Percentiles rank a stretch among this genome's conserved stretches.
phyloP scores from a whole-genome alignment of 2,888 invertebrate genomes.

The Lasioglossum pauxillum region DNA sequence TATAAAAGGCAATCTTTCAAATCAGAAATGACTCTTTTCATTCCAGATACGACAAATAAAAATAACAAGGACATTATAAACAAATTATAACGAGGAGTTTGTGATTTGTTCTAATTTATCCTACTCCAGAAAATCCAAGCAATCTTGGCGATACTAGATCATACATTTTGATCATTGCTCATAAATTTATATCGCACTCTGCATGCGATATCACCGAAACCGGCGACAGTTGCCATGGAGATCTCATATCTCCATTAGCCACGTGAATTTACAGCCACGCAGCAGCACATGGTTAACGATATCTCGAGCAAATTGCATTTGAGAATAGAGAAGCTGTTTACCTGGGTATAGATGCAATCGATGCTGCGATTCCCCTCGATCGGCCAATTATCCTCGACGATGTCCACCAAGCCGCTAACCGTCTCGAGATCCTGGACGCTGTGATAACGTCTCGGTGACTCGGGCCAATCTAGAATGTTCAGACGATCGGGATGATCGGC shows the following conservation, averaged over 20 bases:
- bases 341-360: slow-evolving; percentile 83
- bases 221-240: neutral
- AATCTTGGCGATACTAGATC: neutral
- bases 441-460: slow-evolving; percentile 78
- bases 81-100: too few relatives aligned
- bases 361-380: slow-evolving; percentile 80
- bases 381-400: slow-evolving; percentile 82
- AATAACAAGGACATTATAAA: too few relatives aligned
- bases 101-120: too few relatives aligned
- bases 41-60: neutral
- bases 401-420: slow-evolving; percentile 82
- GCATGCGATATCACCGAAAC: neutral
- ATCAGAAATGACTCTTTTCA: neutral
- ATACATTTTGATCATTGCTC: neutral
- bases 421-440: slow-evolving; percentile 82
- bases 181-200: neutral
- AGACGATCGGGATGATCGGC: slow-evolving; percentile 76
- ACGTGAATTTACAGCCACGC: neutral
- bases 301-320: neutral
- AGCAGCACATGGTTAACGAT: neutral
- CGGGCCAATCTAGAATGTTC: slow-evolving; percentile 83
- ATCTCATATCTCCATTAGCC: neutral
- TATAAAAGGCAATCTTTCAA: neutral
- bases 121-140: neutral
- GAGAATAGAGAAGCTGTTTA: slow-evolving; percentile 47